Evolutionary conservation across 2,888 invertebrate genomes (phyloP).

Genomic region (Andrena bicolor): DNA sequence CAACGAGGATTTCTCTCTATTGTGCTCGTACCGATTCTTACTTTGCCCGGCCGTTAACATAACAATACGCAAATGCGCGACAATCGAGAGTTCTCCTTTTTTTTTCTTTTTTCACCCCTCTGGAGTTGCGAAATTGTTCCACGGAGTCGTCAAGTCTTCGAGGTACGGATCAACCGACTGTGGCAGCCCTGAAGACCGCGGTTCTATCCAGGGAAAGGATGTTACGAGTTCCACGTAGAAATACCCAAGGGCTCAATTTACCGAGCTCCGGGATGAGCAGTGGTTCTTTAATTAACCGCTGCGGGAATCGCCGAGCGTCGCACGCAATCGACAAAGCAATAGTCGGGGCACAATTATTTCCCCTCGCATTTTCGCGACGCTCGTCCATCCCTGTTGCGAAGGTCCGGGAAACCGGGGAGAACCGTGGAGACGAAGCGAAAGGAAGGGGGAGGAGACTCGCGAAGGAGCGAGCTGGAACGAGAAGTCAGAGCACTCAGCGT

Average conservation of each 20-base stretch:
- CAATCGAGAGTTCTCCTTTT: slow-evolving; percentile 24
- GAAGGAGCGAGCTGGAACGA: slow-evolving; percentile 74
- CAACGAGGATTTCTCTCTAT: slow-evolving; percentile 77
- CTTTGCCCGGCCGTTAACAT: slow-evolving; percentile 81
- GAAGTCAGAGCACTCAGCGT: slow-evolving; percentile 84
- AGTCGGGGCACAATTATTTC: slow-evolving; percentile 28
- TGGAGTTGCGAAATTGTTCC: background rate
- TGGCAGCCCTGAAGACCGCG: background rate
- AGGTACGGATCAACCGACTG: background rate
- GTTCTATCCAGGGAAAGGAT: background rate
- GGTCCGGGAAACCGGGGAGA: slow-evolving; percentile 27
- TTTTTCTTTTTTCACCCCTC: background rate
- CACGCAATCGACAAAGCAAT: slow-evolving; percentile 58
- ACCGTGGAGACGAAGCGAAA: slow-evolving; percentile 14
- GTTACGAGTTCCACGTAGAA: background rate
- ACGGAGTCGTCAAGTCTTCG: background rate
- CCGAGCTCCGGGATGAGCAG: slow-evolving; percentile 8
- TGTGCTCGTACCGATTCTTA: slow-evolving; percentile 83
- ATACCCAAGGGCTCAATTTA: background rate
- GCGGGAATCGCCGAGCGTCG: slow-evolving; percentile 27
- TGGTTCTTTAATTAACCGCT: slow-evolving; percentile 47
- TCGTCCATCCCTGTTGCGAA: slow-evolving; percentile 17
- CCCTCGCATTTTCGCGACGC: slow-evolving; percentile 25
- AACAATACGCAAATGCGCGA: slow-evolving; percentile 80
- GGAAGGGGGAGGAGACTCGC: slow-evolving; percentile 65